Conservation (phyloP, 2,797 vertebrate genomes). For the Danio albolineatus region DNA sequence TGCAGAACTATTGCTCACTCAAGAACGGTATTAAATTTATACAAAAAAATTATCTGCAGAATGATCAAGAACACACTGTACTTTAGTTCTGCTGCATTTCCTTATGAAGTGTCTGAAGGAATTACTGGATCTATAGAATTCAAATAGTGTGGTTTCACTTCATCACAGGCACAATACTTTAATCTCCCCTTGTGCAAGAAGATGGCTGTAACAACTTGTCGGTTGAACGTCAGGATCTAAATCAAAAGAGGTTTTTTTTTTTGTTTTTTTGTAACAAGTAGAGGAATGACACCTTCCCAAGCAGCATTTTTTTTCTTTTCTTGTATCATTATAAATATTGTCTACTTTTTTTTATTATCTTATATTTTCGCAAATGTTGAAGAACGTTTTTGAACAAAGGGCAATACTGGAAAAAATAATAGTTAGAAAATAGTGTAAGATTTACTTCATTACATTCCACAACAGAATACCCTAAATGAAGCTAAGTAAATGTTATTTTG, state of each 20-base stretch:
- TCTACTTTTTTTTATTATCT: too few species aligned
- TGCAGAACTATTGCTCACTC: not conserved
- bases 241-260: not conserved
- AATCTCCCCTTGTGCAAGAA: constrained; percentile 3
- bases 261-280: not conserved
- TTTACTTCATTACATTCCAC: too few species aligned
- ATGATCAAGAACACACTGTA: not conserved
- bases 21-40: not conserved
- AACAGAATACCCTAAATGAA: too few species aligned
- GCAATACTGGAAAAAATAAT: too few species aligned
- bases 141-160: not conserved
- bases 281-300: not conserved
- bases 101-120: not conserved
- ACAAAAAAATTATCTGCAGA: not conserved
- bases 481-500: too few species aligned
- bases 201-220: constrained; percentile 6
- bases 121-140: not conserved
- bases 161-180: constrained; percentile 1
- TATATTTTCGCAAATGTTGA: too few species aligned
- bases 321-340: not conserved
- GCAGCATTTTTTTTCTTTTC: not conserved
- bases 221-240: not conserved
- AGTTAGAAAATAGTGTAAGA: too few species aligned
- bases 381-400: too few species aligned
- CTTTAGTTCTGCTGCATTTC: not conserved